Base-by-base conservation (phyloP, 2,888 invertebrate genomes). In the Dynastes maya region DNA sequence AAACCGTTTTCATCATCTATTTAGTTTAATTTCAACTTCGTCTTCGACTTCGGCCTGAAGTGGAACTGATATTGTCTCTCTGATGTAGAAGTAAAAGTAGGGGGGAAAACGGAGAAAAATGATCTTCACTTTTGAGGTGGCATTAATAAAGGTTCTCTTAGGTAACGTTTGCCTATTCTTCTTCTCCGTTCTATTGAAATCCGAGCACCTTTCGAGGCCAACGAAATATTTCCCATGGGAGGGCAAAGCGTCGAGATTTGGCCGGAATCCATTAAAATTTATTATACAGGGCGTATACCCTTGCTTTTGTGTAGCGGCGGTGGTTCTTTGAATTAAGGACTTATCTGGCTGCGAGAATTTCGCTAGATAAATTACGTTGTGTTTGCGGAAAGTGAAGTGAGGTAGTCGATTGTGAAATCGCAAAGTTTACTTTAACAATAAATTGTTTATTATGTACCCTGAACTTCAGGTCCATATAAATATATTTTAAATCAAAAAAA, bases 1-100 rank as follows among this genome's bases (percentile, higher is more conserved):
- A 29, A 29, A 63, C 63, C 29, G 63, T 29, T 45, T 63, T 63
- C 63, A 63, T 63, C 63, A 63, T 29, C 63, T 63, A 29, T 63
- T 63, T 63, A 63, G 29, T 63, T 63, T 29, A 63, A 63, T 63
- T 16, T 16, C 16, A 16, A 16, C 16, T 63, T 32, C 27, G 32
- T 11, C 27, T 63, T 63, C 27, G 63, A 63, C 63, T 61, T 61
- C 29, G 16, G 16, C 63, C 27, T 9, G 63, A 63, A 63, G 16
- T 11, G 63, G 63, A 45, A 45, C 45, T 11, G 45, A 45, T 29
- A 63, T 63, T 63, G 63, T 63, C 63, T 63, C 61, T 63, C 29
- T n/a, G 3, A 27, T 11, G 29, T 16, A 5, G 55, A 55, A 55
- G n/a, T 2, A 2, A 6, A 55, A 22, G 1, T 4, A 27, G 16